Evolutionary conservation across 2,113 vertebrate genomes (phyloP).

Genomic region (Toxostoma redivivum): DNA sequence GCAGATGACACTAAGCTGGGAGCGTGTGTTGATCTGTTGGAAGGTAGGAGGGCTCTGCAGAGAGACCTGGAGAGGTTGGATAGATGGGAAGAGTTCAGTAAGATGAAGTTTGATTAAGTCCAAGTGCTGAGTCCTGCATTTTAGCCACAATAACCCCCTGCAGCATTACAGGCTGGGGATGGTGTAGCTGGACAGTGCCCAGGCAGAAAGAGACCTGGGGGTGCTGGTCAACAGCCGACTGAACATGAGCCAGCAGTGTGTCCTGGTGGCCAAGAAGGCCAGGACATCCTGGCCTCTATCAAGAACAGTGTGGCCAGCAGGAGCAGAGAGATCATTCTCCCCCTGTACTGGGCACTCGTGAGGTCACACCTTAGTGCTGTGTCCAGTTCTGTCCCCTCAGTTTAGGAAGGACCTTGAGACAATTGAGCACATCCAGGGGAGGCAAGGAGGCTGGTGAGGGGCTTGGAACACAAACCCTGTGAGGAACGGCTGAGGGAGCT

Average conservation of each 20-base stretch:
- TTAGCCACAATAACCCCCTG: too few relatives aligned
- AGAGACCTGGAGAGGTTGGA: too few relatives aligned
- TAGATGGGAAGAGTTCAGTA: too few relatives aligned
- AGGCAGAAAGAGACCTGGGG: neutral
- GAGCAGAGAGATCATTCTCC: neutral
- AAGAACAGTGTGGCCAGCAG: neutral
- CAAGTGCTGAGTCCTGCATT: too few relatives aligned
- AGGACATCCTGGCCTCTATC: neutral
- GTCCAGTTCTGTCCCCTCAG: neutral
- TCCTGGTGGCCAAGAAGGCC: neutral
- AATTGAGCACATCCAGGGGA: neutral
- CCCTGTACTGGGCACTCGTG: neutral
- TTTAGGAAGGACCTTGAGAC: neutral
- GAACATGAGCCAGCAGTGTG: neutral
- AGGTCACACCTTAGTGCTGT: neutral
- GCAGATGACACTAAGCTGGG: too few relatives aligned
- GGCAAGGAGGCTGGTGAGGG: neutral
- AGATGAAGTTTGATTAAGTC: too few relatives aligned
- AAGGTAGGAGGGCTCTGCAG: too few relatives aligned
- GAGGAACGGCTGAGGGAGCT: neutral
- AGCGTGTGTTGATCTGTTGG: too few relatives aligned
- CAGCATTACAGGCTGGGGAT: fast-evolving
- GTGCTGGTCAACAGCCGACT: neutral
- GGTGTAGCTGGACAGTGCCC: neutral
- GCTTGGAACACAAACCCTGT: neutral